These are phyloP conservation scores for Peromyscus aztecus DNA, from an alignment of 2,797 vertebrate species.

Conservation along the genomic window DNA sequence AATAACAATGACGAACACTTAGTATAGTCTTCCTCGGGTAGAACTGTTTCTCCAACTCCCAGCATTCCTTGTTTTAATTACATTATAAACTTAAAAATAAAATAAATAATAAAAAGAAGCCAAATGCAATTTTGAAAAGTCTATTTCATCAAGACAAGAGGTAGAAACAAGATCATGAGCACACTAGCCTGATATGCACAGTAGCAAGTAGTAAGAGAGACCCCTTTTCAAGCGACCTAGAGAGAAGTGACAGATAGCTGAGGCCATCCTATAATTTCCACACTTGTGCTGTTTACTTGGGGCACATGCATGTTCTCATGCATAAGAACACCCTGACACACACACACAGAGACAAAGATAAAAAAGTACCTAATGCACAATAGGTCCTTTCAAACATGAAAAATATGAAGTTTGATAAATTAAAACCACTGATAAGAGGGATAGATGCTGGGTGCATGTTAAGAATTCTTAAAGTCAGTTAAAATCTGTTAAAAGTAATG, in stretches of 20 bases:
- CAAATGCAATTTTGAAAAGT: not conserved
- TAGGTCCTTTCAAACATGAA: no score
- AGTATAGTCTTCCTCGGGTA: not conserved
- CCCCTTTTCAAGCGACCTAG: not conserved
- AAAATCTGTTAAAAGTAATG: not conserved
- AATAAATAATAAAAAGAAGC: not conserved
- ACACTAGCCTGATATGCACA: not conserved
- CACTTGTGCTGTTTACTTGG: not conserved
- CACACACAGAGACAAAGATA: not conserved
- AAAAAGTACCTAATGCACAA: not conserved
- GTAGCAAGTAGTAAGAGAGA: not conserved
- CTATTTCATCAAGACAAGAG: not conserved
- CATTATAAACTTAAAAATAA: not conserved
- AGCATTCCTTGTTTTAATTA: not conserved
- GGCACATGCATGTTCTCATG: not conserved
- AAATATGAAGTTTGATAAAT: not conserved
- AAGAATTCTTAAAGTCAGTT: not conserved
- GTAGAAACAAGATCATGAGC: not conserved
- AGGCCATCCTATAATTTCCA: not conserved
- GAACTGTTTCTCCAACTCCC: not conserved
- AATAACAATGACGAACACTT: not conserved
- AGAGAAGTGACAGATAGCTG: not conserved
- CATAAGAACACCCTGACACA: not conserved
- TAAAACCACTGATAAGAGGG: not conserved
- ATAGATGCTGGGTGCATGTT: not conserved